Evolutionary conservation across 2,113 vertebrate genomes (phyloP).

Genomic region (Rafetus swinhoei): DNA sequence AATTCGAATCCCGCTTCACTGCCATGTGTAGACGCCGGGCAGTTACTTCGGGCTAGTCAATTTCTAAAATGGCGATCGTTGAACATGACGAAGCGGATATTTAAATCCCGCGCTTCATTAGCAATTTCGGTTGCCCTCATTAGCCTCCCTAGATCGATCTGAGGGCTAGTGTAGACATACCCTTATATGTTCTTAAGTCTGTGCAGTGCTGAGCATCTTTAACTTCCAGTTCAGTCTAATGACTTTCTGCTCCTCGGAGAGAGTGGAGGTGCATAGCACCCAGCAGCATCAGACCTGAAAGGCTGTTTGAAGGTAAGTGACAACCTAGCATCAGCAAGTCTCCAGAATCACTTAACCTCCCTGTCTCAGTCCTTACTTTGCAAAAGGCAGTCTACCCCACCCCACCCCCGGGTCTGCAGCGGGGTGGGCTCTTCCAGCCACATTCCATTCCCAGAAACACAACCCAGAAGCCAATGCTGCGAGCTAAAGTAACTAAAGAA

Average conservation of each 20-base stretch:
- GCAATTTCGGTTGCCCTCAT: too few relatives aligned
- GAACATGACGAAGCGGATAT: too few relatives aligned
- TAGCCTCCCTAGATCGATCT: too few relatives aligned
- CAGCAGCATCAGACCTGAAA: not conserved
- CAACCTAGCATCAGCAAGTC: not conserved
- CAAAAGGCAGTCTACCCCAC: not conserved
- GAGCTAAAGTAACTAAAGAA: not conserved
- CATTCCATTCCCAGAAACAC: not conserved
- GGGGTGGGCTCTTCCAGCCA: not conserved
- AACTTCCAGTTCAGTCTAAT: not conserved
- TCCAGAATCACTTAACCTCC: not conserved
- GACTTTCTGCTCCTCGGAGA: not conserved
- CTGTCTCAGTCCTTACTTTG: not conserved
- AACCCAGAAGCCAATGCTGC: not conserved
- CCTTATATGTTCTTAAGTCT: not conserved
- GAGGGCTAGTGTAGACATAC: too few relatives aligned
- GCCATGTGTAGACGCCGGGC: too few relatives aligned
- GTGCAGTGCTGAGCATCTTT: rapidly evolving
- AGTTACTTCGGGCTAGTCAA: too few relatives aligned
- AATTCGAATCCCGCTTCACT: too few relatives aligned
- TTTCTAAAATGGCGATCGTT: too few relatives aligned
- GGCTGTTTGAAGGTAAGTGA: not conserved
- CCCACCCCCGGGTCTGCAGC: not conserved
- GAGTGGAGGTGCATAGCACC: not conserved
- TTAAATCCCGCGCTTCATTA: too few relatives aligned